phyloP scores from a whole-genome alignment of 1,140 invertebrate genomes.

The Drosophila bocki region DNA sequence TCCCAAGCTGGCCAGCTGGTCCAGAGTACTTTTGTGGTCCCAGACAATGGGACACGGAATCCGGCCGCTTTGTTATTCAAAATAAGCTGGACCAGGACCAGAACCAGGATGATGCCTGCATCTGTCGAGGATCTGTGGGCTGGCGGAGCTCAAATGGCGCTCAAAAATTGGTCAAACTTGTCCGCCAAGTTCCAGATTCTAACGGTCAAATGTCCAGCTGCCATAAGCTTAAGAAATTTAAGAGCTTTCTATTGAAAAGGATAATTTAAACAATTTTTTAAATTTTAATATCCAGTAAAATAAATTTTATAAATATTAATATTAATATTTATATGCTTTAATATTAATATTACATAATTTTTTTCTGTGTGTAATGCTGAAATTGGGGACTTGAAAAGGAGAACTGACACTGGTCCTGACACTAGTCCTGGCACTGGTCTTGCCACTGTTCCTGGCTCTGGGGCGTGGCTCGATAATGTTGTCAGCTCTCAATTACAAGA shows the following conservation, averaged over 20 bases:
- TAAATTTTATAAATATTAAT: too few relatives aligned
- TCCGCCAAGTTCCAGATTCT: background rate
- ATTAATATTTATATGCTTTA: background rate
- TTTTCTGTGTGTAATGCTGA: background rate
- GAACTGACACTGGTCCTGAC: background rate
- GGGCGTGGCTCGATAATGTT: constrained; percentile 55
- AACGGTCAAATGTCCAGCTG: constrained; percentile 11
- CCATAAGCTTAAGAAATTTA: background rate
- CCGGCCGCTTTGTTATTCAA: constrained; percentile 66
- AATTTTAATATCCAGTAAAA: background rate
- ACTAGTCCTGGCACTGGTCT: background rate
- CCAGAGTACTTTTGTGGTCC: constrained; percentile 20
- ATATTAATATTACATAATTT: background rate
- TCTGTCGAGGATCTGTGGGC: constrained; percentile 21
- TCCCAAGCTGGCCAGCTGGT: constrained; percentile 52
- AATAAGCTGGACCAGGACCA: constrained; percentile 42
- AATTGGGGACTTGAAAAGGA: too few relatives aligned
- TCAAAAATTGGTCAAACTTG: constrained; percentile 1
- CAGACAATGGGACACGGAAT: constrained; percentile 25
- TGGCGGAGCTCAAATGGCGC: background rate
- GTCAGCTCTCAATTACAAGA: constrained; percentile 57
- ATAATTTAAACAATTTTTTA: background rate
- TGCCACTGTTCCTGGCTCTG: background rate
- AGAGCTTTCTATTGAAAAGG: background rate
- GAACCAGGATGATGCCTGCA: constrained; percentile 8